Conservation (phyloP, 2,888 invertebrate genomes). For the Oxycera nigricornis region DNA sequence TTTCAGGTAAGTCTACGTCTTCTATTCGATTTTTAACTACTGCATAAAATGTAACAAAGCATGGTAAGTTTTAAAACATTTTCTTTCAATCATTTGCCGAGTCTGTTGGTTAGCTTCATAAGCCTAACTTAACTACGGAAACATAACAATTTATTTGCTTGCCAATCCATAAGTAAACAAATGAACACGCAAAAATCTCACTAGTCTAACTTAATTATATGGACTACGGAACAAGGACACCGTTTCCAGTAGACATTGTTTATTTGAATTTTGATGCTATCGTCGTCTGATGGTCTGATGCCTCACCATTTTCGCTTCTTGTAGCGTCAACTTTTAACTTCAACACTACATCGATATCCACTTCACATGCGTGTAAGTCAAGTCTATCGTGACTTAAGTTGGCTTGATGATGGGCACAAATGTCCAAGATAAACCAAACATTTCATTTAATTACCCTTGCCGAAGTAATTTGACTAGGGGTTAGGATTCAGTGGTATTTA, state of each 20-base stretch:
- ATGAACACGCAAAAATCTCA: slow-evolving; percentile 39
- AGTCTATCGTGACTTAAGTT: background rate
- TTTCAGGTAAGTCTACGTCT: slow-evolving; percentile 21
- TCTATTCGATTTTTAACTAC: background rate
- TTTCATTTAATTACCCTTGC: slow-evolving; percentile 2
- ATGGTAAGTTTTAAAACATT: background rate
- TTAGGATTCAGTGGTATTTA: no score
- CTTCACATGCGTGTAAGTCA: no score
- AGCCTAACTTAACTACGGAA: no score
- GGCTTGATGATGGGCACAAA: background rate
- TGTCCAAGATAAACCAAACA: slow-evolving; percentile 1
- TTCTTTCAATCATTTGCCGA: background rate
- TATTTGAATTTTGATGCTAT: slow-evolving; percentile 30
- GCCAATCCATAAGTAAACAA: slow-evolving; percentile 14
- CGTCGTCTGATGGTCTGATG: background rate
- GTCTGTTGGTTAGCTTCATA: no score
- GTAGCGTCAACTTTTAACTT: background rate
- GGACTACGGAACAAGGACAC: background rate
- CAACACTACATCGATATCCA: no score
- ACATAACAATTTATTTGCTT: background rate
- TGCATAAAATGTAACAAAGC: background rate
- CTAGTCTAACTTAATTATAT: slow-evolving; percentile 1
- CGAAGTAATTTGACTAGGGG: no score
- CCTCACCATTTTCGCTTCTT: background rate
- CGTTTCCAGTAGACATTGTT: background rate